Evolutionary conservation across 2,797 vertebrate genomes (phyloP).

Genomic region (Chiloscyllium punctatum): DNA sequence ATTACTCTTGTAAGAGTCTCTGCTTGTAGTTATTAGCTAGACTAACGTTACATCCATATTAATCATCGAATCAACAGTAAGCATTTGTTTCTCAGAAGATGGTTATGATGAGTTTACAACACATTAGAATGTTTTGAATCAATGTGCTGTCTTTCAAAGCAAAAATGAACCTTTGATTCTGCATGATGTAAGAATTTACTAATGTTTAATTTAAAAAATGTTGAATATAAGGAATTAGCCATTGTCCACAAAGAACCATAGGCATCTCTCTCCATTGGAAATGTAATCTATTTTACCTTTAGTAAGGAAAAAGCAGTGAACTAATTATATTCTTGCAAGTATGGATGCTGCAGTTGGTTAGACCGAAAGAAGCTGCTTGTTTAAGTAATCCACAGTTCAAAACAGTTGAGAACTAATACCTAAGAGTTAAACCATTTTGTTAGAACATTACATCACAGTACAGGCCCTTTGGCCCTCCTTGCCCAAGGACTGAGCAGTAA

Average conservation of each 20-base stretch:
- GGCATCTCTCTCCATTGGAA: too few species aligned
- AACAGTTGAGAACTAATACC: background rate
- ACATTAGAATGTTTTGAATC: background rate
- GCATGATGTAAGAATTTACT: background rate
- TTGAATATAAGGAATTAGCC: too few species aligned
- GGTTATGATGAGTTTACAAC: background rate
- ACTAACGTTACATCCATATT: too few species aligned
- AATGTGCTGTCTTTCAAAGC: background rate
- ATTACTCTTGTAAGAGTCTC: too few species aligned
- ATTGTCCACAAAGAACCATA: too few species aligned
- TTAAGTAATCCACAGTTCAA: background rate
- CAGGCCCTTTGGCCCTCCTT: too few species aligned
- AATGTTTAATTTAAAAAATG: background rate
- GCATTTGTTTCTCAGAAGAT: background rate
- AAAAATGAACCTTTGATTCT: background rate
- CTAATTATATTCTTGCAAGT: background rate
- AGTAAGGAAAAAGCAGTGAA: background rate
- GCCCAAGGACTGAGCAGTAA: too few species aligned
- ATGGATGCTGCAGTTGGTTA: background rate
- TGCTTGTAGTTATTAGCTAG: background rate
- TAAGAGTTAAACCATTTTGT: too few species aligned
- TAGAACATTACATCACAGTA: too few species aligned
- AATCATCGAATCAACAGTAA: background rate
- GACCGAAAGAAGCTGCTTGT: too few species aligned
- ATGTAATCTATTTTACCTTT: background rate